A percentile compares a stretch with the other conserved stretches of the same genome.
These are phyloP conservation scores for Parazoanthus swiftii DNA, from an alignment of 92 coral and sea anemone genomes.

Conservation along the genomic window DNA sequence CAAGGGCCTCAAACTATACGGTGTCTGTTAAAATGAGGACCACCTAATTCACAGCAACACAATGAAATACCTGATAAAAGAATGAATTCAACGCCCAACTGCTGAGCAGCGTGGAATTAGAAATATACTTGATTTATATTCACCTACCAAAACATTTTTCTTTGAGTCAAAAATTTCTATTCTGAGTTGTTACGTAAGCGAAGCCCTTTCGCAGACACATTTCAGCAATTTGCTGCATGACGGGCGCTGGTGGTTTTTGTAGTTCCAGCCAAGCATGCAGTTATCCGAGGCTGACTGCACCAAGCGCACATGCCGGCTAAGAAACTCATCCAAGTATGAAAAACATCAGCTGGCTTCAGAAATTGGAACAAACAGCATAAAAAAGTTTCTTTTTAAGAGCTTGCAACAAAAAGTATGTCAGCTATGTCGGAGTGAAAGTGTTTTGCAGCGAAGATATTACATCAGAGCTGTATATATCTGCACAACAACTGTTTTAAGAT, in stretches of 20 bases:
- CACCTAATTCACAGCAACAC: neutral
- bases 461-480: neutral
- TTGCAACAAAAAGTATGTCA: neutral
- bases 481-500: no score
- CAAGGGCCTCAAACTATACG: neutral
- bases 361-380: neutral
- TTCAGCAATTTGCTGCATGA: neutral
- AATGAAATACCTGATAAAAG: neutral
- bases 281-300: neutral
- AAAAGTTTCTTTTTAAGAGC: neutral
- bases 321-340: neutral
- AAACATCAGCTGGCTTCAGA: neutral
- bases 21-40: neutral
- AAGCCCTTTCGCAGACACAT: neutral
- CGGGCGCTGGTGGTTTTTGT: neutral
- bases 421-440: neutral
- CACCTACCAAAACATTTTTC: neutral
- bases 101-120: neutral
- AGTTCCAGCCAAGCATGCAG: neutral
- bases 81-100: neutral
- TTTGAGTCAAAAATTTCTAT: neutral
- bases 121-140: no score
- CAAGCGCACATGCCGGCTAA: neutral
- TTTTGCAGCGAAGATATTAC: neutral
- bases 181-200: neutral